These are phyloP conservation scores for Microcebus murinus DNA, from an alignment of 2,113 vertebrate species.

Conservation along the genomic window DNA sequence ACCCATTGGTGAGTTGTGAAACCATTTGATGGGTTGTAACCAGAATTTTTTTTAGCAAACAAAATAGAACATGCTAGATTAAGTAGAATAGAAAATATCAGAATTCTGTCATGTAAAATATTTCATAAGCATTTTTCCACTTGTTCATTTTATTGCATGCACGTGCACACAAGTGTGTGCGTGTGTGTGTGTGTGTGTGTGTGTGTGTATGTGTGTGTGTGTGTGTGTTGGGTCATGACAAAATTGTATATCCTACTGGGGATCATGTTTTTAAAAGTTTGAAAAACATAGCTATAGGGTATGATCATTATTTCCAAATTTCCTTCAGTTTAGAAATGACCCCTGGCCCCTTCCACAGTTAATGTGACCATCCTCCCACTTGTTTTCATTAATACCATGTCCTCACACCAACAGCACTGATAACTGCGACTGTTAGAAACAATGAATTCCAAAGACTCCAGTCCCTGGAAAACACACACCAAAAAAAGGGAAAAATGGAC, in stretches of 20 bases:
- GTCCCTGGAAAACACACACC: neutral
- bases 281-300: neutral
- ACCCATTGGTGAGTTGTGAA: neutral
- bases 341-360: neutral
- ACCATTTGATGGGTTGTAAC: neutral
- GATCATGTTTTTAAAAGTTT: neutral
- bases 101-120: neutral
- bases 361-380: neutral
- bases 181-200: neutral
- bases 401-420: neutral
- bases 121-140: neutral
- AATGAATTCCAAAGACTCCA: neutral
- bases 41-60: neutral
- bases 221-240: neutral
- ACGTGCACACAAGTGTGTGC: too few species aligned
- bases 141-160: neutral
- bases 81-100: conserved; percentile 24
- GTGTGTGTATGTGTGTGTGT: neutral
- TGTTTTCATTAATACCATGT: neutral
- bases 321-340: conserved; percentile 5
- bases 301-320: conserved; percentile 7
- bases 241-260: neutral
- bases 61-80: neutral
- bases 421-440: neutral
- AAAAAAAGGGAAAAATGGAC: neutral